Base-by-base conservation (phyloP, 2,797 vertebrate genomes). In the Erpetoichthys calabaricus region DNA sequence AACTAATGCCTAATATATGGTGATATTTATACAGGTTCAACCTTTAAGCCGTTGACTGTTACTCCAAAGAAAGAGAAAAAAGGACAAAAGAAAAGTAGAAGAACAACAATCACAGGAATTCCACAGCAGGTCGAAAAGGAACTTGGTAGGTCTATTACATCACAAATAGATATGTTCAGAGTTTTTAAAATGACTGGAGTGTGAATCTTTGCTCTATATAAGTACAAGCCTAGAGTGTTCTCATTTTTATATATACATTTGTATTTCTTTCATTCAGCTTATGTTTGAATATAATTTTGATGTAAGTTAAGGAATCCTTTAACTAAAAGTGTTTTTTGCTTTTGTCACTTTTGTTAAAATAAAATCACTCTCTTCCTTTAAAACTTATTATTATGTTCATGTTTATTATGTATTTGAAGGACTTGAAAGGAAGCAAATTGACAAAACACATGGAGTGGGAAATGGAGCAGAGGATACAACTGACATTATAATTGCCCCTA, bases 121-220 rank as follows among this genome's bases (percentile, higher is more conserved):
- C 94, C 94, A 3, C 91, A 92, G 63, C 93, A 98, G 0, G 84
- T 98, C 70, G 94, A 98, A 67, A 90, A 87, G 66, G 96, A 99
- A 65, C 85, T 99, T 1, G 90, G 94, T 97, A 82, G 64, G 82
- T 68, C 10, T 6, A 4, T 4, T 54, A 25, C 25, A 25, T 25
- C 25, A 25, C 25, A 25, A 25, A 25, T 25, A 25, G 25, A 25
- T 25, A 25, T 25, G 25, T 25, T 25, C 2, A 25, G 25, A 25
- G 25, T 25, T 25, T 25, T 25, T 2, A 25, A 25, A 25, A 25
- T 25, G 25, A 25, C 25, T 25, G 25, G 25, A 25, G 25, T 25
- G 25, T 25, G 25, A 25, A 25, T 25, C 25, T 25, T 25, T 25
- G 25, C 25, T 25, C 25, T 51, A 25, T 51, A 51, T 51, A 25